Percentiles rank a stretch among this genome's conserved stretches.
These are phyloP conservation scores for Brenthis ino DNA, from an alignment of 2,888 invertebrate species.

Conservation along the genomic window DNA sequence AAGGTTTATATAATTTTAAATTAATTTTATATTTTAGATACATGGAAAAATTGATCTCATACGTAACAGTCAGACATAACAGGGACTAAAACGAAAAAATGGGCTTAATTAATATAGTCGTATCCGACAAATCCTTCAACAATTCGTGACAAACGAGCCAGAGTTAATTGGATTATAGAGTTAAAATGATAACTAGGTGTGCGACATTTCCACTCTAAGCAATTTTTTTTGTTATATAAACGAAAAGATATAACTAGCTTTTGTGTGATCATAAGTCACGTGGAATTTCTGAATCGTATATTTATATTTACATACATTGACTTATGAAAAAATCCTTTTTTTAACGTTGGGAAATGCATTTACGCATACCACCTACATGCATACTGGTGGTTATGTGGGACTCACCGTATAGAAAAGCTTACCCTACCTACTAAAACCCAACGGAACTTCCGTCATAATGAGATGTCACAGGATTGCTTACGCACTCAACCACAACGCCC, in stretches of 20 bases:
- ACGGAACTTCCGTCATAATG: no score
- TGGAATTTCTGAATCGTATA: no score
- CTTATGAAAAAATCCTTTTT: no score
- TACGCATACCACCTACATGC: no score
- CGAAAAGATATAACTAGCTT: background rate
- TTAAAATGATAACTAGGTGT: slow-evolving; percentile 1
- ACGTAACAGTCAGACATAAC: background rate
- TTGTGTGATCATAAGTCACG: no score
- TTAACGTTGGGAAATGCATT: no score
- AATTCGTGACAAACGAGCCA: slow-evolving; percentile 23
- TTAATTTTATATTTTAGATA: background rate
- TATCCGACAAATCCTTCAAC: slow-evolving; percentile 27
- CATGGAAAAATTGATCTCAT: background rate
- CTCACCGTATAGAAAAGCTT: no score
- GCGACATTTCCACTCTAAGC: background rate
- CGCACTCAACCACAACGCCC: no score
- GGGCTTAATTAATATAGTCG: slow-evolving; percentile 17
- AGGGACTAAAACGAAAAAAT: slow-evolving; percentile 15
- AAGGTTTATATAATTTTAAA: background rate
- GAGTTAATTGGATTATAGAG: slow-evolving; percentile 35
- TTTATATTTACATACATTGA: no score
- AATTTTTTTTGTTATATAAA: background rate
- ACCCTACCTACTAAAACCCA: no score
- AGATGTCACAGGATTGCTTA: no score
- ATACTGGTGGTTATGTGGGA: no score